Percentiles rank a stretch among this genome's conserved stretches.
phyloP scores from a whole-genome alignment of 2,113 vertebrate genomes.

The Limnothrissa miodon region DNA sequence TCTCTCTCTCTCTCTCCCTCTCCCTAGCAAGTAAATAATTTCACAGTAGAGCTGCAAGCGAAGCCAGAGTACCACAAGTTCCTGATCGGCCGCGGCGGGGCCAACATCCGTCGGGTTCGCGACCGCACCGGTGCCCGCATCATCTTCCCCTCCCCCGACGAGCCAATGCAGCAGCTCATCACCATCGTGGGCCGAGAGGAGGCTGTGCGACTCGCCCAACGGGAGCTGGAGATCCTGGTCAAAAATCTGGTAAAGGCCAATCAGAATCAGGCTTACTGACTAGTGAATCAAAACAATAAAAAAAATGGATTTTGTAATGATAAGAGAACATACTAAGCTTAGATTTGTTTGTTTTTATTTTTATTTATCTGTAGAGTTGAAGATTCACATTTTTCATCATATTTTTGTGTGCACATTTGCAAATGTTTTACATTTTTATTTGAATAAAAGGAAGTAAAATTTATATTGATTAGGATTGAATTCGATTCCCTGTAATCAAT shows the following conservation, averaged over 20 bases:
- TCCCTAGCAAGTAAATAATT: conserved; percentile 77
- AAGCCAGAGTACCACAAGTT: conserved; percentile 81
- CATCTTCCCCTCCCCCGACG: conserved; percentile 72
- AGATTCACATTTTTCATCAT: not conserved
- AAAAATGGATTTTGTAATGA: not conserved
- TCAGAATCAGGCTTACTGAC: not conserved
- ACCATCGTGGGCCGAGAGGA: conserved; percentile 78
- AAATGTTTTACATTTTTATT: no score
- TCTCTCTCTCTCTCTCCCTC: not conserved
- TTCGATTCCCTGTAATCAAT: no score
- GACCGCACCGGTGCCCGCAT: conserved; percentile 72
- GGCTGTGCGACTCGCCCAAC: conserved; percentile 71
- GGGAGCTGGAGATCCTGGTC: conserved; percentile 72
- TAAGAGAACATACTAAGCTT: no score
- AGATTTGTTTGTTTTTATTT: no score
- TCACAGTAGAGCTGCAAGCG: conserved; percentile 70
- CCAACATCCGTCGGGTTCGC: conserved; percentile 73
- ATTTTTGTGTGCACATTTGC: not conserved
- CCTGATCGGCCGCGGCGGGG: conserved; percentile 74
- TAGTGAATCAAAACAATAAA: not conserved
- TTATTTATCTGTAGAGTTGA: not conserved
- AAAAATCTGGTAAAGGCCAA: conserved; percentile 71
- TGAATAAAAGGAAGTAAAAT: no score
- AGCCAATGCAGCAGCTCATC: conserved; percentile 75
- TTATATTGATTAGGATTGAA: no score